Evolutionary conservation across 2,113 vertebrate genomes (phyloP), one percentile per base, ranked within the genome.

Genomic region (Pseudorectes ferrugineus): DNA sequence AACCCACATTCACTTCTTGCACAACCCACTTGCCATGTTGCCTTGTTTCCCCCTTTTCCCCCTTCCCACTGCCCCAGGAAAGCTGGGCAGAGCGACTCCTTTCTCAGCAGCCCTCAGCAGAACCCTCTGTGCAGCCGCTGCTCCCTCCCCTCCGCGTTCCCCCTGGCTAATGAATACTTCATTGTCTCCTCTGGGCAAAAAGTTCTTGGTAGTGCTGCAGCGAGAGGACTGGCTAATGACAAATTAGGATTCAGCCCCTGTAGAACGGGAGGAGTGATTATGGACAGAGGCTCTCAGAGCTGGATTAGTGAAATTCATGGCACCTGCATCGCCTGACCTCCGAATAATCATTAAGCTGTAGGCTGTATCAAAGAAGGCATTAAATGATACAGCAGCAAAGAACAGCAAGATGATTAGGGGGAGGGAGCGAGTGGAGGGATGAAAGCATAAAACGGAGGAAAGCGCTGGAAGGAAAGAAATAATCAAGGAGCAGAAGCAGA

Each of bases 291-390:
- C 96, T 97, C 97, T 98, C 96, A 96, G 97, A 98, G 98, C 94
- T 88, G 83, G 97, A 95, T 96, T 96, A 91, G 97, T 79, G 90
- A 97, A 97, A 97, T 96, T 96, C 96, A 54, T 91, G 97, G 98
- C 98, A 98, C 98, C 98, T 98, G 98, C 98, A 95, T 97, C 83
- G 97, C 97, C 96, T 98, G 97, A 98, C 97, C 97, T 96, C 92
- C 24, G 89, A 97, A 98, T 97, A 98, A 98, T 98, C 97, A 91
- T 97, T 97, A 98, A 97, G 98, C 96, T 98, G 97, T 97, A 97
- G 96, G 97, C 97, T 95, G 96, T 96, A 98, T 98, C 98, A 98
- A 98, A 98, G 98, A 89, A 97, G 95, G 97, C 98, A 97, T 98
- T 98, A 98, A 96, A 98, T 85, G 98, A 96, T 94, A 94, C 85